Conservation (phyloP, 2,797 vertebrate genomes). For the Gymnocypris eckloni region DNA sequence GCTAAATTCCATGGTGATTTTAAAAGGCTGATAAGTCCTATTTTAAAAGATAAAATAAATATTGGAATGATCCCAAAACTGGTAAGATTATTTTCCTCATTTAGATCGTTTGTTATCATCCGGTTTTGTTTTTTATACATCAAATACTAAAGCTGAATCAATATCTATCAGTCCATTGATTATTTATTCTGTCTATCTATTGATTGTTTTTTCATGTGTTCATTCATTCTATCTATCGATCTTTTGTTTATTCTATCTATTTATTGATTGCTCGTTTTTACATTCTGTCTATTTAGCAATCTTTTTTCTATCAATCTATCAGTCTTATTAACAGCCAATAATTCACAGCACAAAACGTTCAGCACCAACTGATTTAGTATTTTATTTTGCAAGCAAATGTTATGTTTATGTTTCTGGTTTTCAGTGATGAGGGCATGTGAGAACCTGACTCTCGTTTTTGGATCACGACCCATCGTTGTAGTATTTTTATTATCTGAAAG, state of each 20-base stretch:
- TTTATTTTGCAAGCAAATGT: background rate
- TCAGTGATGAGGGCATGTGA: background rate
- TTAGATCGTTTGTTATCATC: background rate
- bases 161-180: background rate
- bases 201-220: background rate
- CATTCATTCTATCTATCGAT: background rate
- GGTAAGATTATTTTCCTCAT: background rate
- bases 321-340: background rate
- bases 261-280: background rate
- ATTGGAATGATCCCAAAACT: background rate
- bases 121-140: background rate
- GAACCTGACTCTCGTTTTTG: background rate
- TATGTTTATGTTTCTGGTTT: background rate
- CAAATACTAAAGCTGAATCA: background rate
- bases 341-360: background rate
- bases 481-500: conserved; percentile 11
- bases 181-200: too few relatives aligned
- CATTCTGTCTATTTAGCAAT: background rate
- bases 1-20: conserved; percentile 5
- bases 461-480: background rate
- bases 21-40: conserved; percentile 4
- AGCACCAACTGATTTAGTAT: background rate
- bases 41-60: conserved; percentile 13
- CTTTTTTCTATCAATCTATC: background rate
- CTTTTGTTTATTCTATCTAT: background rate